These are phyloP conservation scores for Tetranychus truncatus DNA, from an alignment of 2,888 invertebrate species.

Conservation along the genomic window DNA sequence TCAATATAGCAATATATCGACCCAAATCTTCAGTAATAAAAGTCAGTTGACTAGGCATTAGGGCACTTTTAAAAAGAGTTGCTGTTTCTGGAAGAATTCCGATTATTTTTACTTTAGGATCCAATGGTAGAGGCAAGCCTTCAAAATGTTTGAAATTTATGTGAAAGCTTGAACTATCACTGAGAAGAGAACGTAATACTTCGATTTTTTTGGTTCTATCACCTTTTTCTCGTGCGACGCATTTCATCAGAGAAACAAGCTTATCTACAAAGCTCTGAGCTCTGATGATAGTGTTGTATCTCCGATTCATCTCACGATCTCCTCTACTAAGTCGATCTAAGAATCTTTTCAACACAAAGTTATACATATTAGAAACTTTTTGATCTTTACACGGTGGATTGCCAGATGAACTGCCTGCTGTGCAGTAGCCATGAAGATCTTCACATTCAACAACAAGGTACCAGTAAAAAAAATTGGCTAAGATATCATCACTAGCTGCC, in stretches of 20 bases:
- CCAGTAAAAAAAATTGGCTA: slow-evolving; percentile 97
- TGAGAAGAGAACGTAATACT: slow-evolving; percentile 59
- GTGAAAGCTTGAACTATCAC: slow-evolving; percentile 47
- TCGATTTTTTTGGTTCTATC: slow-evolving; percentile 80
- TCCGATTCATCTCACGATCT: slow-evolving; percentile 29
- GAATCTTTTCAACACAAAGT: slow-evolving; percentile 70
- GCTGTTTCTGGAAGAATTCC: slow-evolving; percentile 76
- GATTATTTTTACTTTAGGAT: slow-evolving; percentile 70
- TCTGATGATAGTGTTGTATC: slow-evolving; percentile 54
- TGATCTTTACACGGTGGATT: slow-evolving; percentile 43
- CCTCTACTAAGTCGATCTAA: slow-evolving; percentile 43
- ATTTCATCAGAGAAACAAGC: slow-evolving; percentile 65
- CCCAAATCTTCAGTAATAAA: slow-evolving; percentile 56
- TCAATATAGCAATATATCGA: slow-evolving; percentile 88
- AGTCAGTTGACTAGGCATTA: slow-evolving; percentile 81
- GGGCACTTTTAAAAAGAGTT: slow-evolving; percentile 78
- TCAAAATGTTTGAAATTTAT: slow-evolving; percentile 76
- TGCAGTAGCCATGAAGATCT: slow-evolving; percentile 39
- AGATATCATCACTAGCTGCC: slow-evolving; percentile 64
- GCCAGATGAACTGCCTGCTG: neutral
- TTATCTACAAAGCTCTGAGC: slow-evolving; percentile 82
- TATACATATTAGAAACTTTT: slow-evolving; percentile 61
- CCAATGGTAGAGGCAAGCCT: slow-evolving; percentile 77
- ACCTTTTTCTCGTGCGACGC: slow-evolving; percentile 71
- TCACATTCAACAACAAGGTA: slow-evolving; percentile 84